Conservation (phyloP, 2,113 vertebrate species). For the Cromileptes altivelis region DNA sequence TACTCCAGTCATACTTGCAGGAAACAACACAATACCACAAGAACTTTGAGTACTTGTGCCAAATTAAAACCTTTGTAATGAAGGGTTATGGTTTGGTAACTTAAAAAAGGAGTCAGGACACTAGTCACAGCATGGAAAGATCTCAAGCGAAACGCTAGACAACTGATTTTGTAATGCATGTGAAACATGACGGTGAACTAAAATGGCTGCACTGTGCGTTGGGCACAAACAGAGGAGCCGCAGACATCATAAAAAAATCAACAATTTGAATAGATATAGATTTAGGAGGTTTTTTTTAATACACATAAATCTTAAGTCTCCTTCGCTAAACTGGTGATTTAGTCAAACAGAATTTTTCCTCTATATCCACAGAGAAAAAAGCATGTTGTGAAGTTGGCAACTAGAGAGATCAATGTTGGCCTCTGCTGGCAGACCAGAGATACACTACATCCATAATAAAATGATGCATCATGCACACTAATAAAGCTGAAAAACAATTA, state of each 20-base stretch:
- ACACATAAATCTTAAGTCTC: neutral
- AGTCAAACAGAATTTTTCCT: neutral
- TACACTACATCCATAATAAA: neutral
- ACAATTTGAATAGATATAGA: neutral
- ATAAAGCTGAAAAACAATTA: neutral
- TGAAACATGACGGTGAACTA: neutral
- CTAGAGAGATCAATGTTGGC: neutral
- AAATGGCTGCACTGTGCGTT: neutral
- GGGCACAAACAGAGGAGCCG: neutral
- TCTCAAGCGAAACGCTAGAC: neutral
- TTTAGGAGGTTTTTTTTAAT: neutral
- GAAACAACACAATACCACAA: slow-evolving; percentile 18
- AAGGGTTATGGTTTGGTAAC: neutral
- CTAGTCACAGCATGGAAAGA: neutral
- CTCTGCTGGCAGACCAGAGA: neutral
- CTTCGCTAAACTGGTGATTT: slow-evolving; percentile 18
- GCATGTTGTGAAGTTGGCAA: neutral
- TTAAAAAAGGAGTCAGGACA: slow-evolving; percentile 16
- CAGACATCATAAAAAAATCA: slow-evolving; percentile 11
- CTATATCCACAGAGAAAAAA: neutral
- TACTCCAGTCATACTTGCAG: neutral
- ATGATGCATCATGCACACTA: neutral
- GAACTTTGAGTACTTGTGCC: neutral
- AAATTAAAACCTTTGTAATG: slow-evolving; percentile 29
- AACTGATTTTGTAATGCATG: neutral